Evolutionary conservation across 2,888 invertebrate genomes (phyloP), one percentile per base, ranked within the genome.

Genomic region (Gandaritis pyraliata): DNA sequence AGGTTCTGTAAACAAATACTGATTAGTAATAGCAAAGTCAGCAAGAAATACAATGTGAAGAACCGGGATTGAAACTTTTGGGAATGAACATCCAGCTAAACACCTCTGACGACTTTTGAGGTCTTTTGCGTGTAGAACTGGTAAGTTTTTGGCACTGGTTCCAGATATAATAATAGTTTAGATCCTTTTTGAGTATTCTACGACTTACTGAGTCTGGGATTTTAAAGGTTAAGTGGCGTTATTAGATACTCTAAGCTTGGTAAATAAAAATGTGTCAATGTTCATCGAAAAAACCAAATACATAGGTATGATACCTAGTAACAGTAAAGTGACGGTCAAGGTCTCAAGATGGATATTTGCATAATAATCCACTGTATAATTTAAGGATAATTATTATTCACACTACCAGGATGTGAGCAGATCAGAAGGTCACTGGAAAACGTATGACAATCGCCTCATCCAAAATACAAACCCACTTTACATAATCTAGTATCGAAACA

Each of bases 1-100:
- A 33, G 97, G 96, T 87, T 98, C 97, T 97, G 84, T 58, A 54
- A 66, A 71, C 57, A 36, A 60, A 64, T 54, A 11, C 5, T 43
- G 10, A 11, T 63, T 33, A 58, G 30, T 30, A 12, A 18, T 3
- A 49, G 36, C 4, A 6, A 4, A 33, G 0, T 15, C 1, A 15
- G 13, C n/a, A n/a, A n/a, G n/a, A n/a, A 6, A 5, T 23, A 23
- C 1, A 1, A 23, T 5, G 6, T 3, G 23, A 23, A 23, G 6
- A 23, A 23, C 2, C 3, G 23, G 1, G 23, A 23, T 23, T 6
- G 3, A 23, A 23, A 23, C 3, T n/a, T n/a, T n/a, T n/a, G n/a
- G n/a, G n/a, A n/a, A n/a, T n/a, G n/a, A n/a, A n/a, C n/a, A n/a
- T n/a, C n/a, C n/a, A n/a, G n/a, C n/a, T n/a, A 23, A 2, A 2